phyloP scores from a whole-genome alignment of 2,888 invertebrate genomes.

The Germaria angustata region DNA sequence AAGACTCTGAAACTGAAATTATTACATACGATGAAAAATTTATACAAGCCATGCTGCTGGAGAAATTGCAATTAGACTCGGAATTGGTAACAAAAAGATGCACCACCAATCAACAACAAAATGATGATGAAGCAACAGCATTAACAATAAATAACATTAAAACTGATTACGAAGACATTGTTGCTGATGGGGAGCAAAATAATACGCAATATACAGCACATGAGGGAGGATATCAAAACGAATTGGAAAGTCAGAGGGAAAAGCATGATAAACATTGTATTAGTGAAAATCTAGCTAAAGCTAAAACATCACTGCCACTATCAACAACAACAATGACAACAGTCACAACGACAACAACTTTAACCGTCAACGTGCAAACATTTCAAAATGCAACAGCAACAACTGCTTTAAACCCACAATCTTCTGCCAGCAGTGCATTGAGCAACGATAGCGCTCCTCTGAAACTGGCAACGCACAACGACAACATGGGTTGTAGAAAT shows the following conservation, averaged over 20 bases:
- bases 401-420: constrained; percentile 33
- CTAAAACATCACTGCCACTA: constrained; percentile 45
- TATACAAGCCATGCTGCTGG: constrained; percentile 62
- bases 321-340: constrained; percentile 16
- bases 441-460: not conserved
- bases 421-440: not conserved
- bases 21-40: constrained; percentile 62
- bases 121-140: constrained; percentile 30
- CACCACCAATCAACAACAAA: constrained; percentile 37
- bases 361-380: constrained; percentile 37
- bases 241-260: constrained; percentile 27
- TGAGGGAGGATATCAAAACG: constrained; percentile 29
- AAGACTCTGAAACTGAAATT: constrained; percentile 34
- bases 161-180: constrained; percentile 68
- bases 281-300: constrained; percentile 37
- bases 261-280: constrained; percentile 44
- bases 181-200: constrained; percentile 20
- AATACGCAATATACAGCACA: constrained; percentile 68
- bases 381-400: constrained; percentile 35
- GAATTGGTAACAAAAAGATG: constrained; percentile 48
- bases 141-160: constrained; percentile 51
- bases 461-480: constrained; percentile 44
- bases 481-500: constrained; percentile 49
- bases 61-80: constrained; percentile 60
- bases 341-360: constrained; percentile 17